Evolutionary conservation across 2,797 vertebrate species (phyloP).

Genomic region (Micrastur ruficollis): DNA sequence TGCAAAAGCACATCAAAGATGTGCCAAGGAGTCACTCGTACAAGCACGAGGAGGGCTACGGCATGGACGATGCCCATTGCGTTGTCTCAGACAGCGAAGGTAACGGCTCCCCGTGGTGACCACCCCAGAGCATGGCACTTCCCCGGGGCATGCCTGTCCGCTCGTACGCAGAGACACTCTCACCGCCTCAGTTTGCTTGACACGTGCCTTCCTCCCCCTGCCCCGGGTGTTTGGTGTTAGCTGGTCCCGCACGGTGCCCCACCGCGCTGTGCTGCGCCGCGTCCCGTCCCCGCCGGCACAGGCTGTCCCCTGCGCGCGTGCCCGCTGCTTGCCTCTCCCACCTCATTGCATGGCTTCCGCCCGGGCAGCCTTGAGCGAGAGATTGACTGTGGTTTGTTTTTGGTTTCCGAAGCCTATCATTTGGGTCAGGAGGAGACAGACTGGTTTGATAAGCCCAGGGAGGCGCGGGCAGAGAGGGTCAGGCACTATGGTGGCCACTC

Average conservation of each 20-base stretch:
- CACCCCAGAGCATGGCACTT: constrained; percentile 70
- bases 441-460: constrained; percentile 99
- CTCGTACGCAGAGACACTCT: constrained; percentile 64
- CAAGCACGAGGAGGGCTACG: constrained; percentile 96
- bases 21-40: constrained; percentile 93
- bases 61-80: constrained; percentile 96
- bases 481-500: constrained; percentile 91
- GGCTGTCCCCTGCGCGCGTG: constrained; percentile 65
- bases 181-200: constrained; percentile 75
- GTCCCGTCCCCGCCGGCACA: constrained; percentile 12
- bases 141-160: constrained; percentile 40
- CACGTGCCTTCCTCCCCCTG: constrained; percentile 78
- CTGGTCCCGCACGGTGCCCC: constrained; percentile 38
- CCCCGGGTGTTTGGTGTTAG: constrained; percentile 61
- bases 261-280: background rate
- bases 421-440: constrained; percentile 99
- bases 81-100: constrained; percentile 99
- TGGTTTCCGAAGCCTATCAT: constrained; percentile 98
- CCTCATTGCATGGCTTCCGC: constrained; percentile 86
- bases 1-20: constrained; percentile 96
- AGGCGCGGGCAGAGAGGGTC: constrained; percentile 90
- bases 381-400: constrained; percentile 86
- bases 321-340: constrained; percentile 67
- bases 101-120: constrained; percentile 90
- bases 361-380: constrained; percentile 70